Conservation (phyloP, 2,797 vertebrate genomes). For the Enteromius paludinosus region DNA sequence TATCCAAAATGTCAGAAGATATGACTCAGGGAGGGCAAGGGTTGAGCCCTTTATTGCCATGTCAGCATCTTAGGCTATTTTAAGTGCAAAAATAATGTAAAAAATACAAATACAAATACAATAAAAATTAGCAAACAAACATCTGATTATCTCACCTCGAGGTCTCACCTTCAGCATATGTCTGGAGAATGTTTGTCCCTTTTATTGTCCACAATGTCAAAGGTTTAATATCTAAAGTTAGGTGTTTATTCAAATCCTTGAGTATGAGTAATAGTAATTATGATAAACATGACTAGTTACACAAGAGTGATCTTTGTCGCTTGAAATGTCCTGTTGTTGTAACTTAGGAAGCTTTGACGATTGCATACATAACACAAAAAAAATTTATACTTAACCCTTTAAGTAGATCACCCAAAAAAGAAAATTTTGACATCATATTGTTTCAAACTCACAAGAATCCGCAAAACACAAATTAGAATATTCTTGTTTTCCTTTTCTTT, state of each 20-base stretch:
- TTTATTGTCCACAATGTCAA: background rate
- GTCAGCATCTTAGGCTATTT: too few relatives aligned
- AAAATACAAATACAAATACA: too few relatives aligned
- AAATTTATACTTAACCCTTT: background rate
- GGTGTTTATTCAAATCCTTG: background rate
- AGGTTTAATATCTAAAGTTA: background rate
- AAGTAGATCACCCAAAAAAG: background rate
- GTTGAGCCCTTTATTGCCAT: too few relatives aligned
- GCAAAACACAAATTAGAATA: background rate
- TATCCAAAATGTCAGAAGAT: too few relatives aligned
- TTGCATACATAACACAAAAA: background rate
- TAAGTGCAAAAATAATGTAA: too few relatives aligned
- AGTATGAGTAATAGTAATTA: background rate
- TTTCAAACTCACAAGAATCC: background rate
- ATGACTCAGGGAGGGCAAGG: too few relatives aligned
- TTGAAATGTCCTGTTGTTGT: background rate
- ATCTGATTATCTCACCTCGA: background rate
- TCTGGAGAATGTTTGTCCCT: background rate
- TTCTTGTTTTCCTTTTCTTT: background rate
- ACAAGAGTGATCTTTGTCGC: background rate
- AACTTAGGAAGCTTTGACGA: background rate
- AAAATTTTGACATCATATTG: background rate
- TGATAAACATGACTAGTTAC: background rate
- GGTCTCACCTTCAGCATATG: background rate
- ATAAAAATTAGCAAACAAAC: too few relatives aligned